A percentile compares a stretch with the other conserved stretches of the same genome.
Conservation (phyloP, 2,797 vertebrate genomes). For the Rhynchonycteris naso region DNA sequence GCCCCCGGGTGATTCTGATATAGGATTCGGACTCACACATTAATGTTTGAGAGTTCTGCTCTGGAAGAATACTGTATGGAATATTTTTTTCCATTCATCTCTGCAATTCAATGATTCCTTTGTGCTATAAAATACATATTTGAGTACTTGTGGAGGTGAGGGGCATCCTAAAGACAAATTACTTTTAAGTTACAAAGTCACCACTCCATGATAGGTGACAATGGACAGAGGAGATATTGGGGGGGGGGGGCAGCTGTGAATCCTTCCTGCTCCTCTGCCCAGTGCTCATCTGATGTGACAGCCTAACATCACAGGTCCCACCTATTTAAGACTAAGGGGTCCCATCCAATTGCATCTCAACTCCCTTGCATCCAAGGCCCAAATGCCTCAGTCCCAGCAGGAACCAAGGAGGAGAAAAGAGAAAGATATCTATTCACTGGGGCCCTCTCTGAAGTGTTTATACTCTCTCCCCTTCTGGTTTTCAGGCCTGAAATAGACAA, state of each 20-base stretch:
- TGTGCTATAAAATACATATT: not conserved
- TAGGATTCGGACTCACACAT: not conserved
- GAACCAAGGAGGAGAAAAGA: not conserved
- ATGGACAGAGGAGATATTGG: not conserved
- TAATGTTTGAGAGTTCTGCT: not conserved
- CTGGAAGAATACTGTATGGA: not conserved
- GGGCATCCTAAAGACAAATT: not conserved
- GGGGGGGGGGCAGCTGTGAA: not conserved
- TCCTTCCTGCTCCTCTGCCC: not conserved
- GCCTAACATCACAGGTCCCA: not conserved
- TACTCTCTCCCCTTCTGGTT: slow-evolving; percentile 63
- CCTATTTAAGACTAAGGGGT: not conserved
- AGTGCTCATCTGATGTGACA: not conserved
- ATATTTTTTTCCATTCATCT: not conserved
- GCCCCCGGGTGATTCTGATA: not conserved
- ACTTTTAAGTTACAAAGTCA: not conserved
- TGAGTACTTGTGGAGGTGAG: not conserved
- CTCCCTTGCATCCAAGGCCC: not conserved
- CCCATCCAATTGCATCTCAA: slow-evolving; percentile 3
- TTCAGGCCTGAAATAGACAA: slow-evolving; percentile 72
- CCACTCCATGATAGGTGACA: not conserved
- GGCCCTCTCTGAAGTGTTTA: slow-evolving; percentile 54
- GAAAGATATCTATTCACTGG: not conserved
- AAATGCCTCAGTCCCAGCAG: not conserved
- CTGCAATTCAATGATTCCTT: not conserved